These are phyloP conservation scores for Dinoponera quadriceps DNA, from an alignment of 1,140 invertebrate genomes.

Conservation along the genomic window DNA sequence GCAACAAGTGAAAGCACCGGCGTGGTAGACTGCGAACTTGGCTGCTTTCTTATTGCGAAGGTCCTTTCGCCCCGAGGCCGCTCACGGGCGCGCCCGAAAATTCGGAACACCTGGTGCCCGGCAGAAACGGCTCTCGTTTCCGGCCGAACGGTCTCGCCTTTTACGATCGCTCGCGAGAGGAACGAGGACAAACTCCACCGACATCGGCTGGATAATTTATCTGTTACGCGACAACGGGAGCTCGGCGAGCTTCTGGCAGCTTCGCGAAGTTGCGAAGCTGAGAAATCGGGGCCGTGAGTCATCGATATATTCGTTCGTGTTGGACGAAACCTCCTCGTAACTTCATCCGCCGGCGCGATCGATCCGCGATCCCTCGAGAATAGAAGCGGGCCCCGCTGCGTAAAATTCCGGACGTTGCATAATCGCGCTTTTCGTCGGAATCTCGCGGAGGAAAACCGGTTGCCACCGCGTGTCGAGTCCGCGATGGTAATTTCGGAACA, in stretches of 20 bases:
- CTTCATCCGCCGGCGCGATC: background rate
- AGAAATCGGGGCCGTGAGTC: background rate
- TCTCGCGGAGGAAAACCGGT: background rate
- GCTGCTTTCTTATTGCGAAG: slow-evolving; percentile 6
- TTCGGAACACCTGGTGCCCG: slow-evolving; percentile 1
- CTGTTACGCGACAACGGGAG: slow-evolving; percentile 7
- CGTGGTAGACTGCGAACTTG: background rate
- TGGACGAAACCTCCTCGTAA: background rate
- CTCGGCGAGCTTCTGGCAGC: background rate
- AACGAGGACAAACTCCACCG: slow-evolving; percentile 1
- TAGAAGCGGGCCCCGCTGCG: background rate
- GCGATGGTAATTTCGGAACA: too few species aligned
- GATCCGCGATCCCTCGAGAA: background rate
- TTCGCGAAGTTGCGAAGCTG: background rate
- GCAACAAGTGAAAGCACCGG: slow-evolving; percentile 36
- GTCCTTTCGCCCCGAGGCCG: too few species aligned
- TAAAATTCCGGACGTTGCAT: background rate
- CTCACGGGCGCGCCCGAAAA: background rate
- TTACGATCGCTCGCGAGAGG: background rate
- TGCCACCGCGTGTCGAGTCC: too few species aligned
- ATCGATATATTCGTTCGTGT: slow-evolving; percentile 22
- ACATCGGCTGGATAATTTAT: background rate
- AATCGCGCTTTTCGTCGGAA: background rate
- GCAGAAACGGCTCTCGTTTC: background rate
- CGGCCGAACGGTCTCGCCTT: background rate